A percentile compares a stretch with the other conserved stretches of the same genome.
These are phyloP conservation scores for Capreolus pygargus DNA, from an alignment of 2,113 vertebrate genomes.

Conservation along the genomic window DNA sequence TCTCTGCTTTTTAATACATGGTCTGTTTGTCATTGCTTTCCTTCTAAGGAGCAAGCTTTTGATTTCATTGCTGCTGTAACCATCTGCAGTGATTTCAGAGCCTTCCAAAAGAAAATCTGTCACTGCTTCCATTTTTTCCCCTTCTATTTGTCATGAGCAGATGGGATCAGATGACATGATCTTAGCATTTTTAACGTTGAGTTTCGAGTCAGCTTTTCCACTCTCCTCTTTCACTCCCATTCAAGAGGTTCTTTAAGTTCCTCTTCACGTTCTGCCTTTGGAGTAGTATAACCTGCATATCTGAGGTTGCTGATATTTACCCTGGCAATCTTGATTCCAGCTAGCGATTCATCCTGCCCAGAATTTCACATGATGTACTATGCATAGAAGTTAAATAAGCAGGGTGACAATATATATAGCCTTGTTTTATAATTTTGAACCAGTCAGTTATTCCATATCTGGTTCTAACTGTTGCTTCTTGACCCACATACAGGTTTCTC, in stretches of 20 bases:
- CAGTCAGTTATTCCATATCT: background rate
- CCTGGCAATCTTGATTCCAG: background rate
- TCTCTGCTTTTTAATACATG: background rate
- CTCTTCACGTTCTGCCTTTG: background rate
- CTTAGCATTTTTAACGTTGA: background rate
- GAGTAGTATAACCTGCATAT: background rate
- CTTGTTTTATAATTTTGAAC: background rate
- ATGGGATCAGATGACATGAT: background rate
- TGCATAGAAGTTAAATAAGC: background rate
- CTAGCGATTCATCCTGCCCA: background rate
- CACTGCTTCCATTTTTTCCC: background rate
- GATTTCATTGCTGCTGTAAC: background rate
- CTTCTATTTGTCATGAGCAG: background rate
- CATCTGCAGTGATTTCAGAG: background rate
- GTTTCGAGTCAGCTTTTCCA: background rate
- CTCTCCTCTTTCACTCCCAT: background rate
- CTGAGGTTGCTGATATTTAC: background rate
- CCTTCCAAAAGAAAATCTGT: background rate
- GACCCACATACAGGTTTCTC: background rate
- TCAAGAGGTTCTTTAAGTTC: background rate
- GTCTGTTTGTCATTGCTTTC: background rate
- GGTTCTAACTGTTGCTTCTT: background rate
- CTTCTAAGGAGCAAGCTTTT: background rate
- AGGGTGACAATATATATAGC: background rate
- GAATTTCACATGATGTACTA: background rate